phyloP scores from a whole-genome alignment of 2,888 invertebrate species.

The Pemphredon lugubris region DNA sequence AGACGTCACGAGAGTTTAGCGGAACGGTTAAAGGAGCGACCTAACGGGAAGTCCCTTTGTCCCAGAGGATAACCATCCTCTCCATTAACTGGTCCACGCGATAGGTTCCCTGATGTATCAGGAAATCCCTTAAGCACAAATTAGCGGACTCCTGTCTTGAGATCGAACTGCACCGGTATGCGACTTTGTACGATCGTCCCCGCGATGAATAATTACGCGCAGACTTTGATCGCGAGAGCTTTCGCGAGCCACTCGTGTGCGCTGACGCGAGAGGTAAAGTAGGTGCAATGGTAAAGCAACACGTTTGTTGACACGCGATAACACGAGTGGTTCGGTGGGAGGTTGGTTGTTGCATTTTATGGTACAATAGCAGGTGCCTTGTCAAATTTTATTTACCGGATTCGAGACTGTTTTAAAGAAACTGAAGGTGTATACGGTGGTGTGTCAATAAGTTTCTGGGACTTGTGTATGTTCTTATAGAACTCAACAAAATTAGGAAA shows the following conservation, averaged over 20 bases:
- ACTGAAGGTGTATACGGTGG: too few species aligned
- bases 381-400: too few species aligned
- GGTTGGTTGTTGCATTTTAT: too few species aligned
- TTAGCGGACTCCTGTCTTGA: conserved; percentile 43
- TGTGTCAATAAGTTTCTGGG: too few species aligned
- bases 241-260: neutral
- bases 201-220: conserved; percentile 13
- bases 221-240: conserved; percentile 13
- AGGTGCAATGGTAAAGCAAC: too few species aligned
- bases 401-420: too few species aligned
- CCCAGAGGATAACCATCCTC: conserved; percentile 61
- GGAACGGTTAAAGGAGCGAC: conserved; percentile 63
- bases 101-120: conserved; percentile 50
- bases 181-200: neutral
- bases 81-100: conserved; percentile 53
- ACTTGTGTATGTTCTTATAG: too few species aligned
- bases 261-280: too few species aligned
- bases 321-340: too few species aligned
- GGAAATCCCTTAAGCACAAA: conserved; percentile 53
- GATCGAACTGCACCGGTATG: conserved; percentile 13
- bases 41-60: conserved; percentile 65
- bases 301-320: too few species aligned
- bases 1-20: conserved; percentile 68
- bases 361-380: too few species aligned
- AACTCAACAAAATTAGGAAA: too few species aligned